These are phyloP conservation scores for Cryptotis parvus DNA, from an alignment of 2,113 vertebrate genomes.

Conservation along the genomic window DNA sequence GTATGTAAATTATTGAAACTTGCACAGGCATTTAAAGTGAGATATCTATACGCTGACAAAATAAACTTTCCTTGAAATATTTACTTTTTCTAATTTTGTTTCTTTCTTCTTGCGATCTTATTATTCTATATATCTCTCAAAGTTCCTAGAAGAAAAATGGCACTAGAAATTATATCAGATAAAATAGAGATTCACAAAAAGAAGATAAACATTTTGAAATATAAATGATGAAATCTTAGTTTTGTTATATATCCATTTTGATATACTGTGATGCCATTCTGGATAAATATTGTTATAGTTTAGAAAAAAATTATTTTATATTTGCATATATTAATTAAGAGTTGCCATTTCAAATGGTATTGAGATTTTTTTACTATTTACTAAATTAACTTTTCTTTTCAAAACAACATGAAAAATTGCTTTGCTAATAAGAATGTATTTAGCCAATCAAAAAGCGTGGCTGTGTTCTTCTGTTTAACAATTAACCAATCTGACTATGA, in stretches of 20 bases:
- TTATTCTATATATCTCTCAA: constrained; percentile 37
- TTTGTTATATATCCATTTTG: constrained; percentile 6
- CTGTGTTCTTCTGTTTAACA: background rate
- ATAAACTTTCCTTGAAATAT: background rate
- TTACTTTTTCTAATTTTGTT: background rate
- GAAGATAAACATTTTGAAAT: constrained; percentile 39
- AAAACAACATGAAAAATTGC: background rate
- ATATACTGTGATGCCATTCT: background rate
- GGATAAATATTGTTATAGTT: constrained; percentile 21
- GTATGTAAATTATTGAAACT: constrained; percentile 31
- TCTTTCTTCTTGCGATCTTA: background rate
- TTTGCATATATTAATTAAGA: background rate
- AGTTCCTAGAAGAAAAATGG: constrained; percentile 36
- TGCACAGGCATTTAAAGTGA: background rate
- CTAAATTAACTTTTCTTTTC: constrained; percentile 6
- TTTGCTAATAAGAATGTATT: background rate
- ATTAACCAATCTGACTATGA: background rate
- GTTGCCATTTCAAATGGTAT: constrained; percentile 48
- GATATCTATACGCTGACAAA: background rate
- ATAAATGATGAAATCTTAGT: background rate
- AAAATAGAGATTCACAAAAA: constrained; percentile 33
- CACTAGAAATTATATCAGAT: constrained; percentile 31
- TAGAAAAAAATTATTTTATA: background rate
- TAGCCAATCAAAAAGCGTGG: constrained; percentile 5
- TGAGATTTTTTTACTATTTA: background rate